Base-by-base conservation (phyloP, 2,797 vertebrate genomes). In the Podargus strigoides region DNA sequence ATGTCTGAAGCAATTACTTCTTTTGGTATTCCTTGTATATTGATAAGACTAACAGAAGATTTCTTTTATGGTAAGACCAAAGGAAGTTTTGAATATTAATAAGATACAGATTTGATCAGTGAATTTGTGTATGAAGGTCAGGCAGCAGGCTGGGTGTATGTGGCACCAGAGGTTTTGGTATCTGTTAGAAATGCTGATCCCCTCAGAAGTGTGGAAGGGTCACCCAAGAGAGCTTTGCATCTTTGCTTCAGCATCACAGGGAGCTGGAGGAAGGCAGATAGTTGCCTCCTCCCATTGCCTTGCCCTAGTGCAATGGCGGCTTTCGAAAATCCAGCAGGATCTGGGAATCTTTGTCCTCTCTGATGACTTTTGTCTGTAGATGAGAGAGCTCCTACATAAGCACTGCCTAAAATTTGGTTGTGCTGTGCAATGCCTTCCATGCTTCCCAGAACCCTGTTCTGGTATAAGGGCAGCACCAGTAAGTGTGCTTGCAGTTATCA, bases 281-380 rank as follows among this genome's bases (percentile, higher is more conserved):
- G 6, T 20, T 60, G 13, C 3, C 5, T 59, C 39, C 27, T 67
- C 1, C 1, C 0, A 0, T 52, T 80, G 50, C 46, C 13, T n/a
- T 41, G 41, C 24, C 17, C 30, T 27, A 8, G 46, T 21, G 44
- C 30, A 36, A 0, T 21, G 20, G 58, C 30, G 16, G 18, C 22
- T 79, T 73, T 79, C 37, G 36, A 9, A 30, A 85, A 52, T 2
- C 16, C 56, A 49, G 30, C 11, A 32, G 37, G 13, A 64, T 63
- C 74, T 87, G 37, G 30, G 30, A 60, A 63, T 63, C 16, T 37
- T 34, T 41, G 12, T 75, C 13, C 30, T 75, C 37, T 75, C 49
- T 34, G 52, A 14, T 23, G 41, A 23, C 22, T 69, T 76, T 15
- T 30, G 17, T 32, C 36, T 63, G 15, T 75, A 17, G 41, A 13